phyloP scores from a whole-genome alignment of 1,140 invertebrate species.

The Lerema accius region DNA sequence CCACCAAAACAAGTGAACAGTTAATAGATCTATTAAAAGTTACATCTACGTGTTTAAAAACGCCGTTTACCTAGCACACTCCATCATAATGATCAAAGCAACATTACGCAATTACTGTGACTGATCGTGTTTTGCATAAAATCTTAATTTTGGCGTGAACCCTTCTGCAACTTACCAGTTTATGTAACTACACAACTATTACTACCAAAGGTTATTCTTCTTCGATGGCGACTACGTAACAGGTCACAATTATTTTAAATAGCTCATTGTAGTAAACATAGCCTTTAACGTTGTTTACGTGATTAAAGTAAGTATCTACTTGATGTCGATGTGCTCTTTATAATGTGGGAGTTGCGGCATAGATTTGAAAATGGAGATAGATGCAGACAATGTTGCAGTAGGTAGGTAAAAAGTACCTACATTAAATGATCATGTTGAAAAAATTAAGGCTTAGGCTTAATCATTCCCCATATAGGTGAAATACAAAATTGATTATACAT shows the following conservation, averaged over 20 bases:
- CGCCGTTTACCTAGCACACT: not conserved
- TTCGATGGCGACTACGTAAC: conserved; percentile 41
- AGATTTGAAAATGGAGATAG: not conserved
- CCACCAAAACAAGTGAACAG: not conserved
- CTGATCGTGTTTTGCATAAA: conserved; percentile 38
- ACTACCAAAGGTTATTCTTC: conserved; percentile 42
- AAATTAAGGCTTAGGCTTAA: too few species aligned
- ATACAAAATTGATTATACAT: too few species aligned
- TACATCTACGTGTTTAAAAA: not conserved
- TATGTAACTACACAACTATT: conserved; percentile 36
- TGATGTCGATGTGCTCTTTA: conserved; percentile 11
- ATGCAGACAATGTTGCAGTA: not conserved
- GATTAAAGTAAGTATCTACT: conserved; percentile 2
- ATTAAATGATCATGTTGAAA: too few species aligned
- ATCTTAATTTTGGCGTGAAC: conserved; percentile 46
- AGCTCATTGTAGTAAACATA: conserved; percentile 28
- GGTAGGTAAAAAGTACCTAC: too few species aligned
- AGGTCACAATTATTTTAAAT: conserved; percentile 38
- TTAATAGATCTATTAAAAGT: not conserved
- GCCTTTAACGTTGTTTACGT: conserved; percentile 17
- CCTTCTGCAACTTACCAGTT: conserved; percentile 39
- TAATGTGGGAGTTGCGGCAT: not conserved
- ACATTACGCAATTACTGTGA: conserved; percentile 38
- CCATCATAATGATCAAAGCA: not conserved
- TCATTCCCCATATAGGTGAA: too few species aligned